These are phyloP conservation scores for Plotosus lineatus DNA, from an alignment of 2,113 vertebrate species.

Conservation along the genomic window DNA sequence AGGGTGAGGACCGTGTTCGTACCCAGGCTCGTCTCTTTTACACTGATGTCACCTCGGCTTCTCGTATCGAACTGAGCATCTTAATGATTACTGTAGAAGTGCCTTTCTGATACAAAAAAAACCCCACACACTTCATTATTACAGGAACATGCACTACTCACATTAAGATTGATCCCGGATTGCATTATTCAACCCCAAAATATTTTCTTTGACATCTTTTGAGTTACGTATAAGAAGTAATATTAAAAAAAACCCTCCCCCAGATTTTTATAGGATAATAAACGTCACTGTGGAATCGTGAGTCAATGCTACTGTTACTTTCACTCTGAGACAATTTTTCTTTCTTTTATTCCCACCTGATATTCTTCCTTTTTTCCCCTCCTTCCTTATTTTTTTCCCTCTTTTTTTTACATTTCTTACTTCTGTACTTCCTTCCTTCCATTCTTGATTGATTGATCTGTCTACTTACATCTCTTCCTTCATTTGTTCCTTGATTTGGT, in stretches of 20 bases:
- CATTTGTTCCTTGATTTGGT: too few relatives aligned
- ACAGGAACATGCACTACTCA: neutral
- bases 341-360: neutral
- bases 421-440: neutral
- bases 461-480: too few relatives aligned
- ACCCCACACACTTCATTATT: neutral
- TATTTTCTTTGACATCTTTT: neutral
- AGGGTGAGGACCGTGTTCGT: neutral
- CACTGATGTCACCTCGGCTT: neutral
- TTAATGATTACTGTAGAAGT: neutral
- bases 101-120: neutral
- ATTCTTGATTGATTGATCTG: too few relatives aligned
- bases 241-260: neutral
- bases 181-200: neutral
- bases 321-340: neutral
- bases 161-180: neutral
- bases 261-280: neutral
- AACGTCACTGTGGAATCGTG: neutral
- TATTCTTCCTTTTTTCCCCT: neutral
- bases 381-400: neutral
- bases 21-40: neutral
- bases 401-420: too few relatives aligned
- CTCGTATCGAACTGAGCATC: neutral
- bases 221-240: neutral
- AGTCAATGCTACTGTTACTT: neutral